Evolutionary conservation across 2,113 vertebrate genomes (phyloP), one percentile per base, ranked within the genome.

Genomic region (Stictonetta naevosa): DNA sequence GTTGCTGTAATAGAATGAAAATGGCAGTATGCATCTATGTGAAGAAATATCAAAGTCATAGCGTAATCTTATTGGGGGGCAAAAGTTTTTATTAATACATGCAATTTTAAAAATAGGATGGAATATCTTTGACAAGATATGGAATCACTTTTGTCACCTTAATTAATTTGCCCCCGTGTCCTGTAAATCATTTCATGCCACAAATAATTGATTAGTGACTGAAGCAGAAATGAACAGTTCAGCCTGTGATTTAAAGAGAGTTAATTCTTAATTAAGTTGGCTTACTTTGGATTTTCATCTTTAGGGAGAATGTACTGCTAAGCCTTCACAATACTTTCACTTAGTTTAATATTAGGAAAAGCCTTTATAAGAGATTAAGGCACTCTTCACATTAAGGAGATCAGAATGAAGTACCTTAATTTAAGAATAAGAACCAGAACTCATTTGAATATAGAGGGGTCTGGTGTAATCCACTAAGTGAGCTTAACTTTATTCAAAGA

Each of bases 231-330:
- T 84, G 94, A 96, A 82, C 93, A 95, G 84, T 91, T 89, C 56
- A 63, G 67, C 42, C 84, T 88, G 74, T 95, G 91, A 94, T 95
- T 96, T 97, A 89, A 93, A 95, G 74, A 71, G 93, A 96, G 95
- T 97, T 97, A 97, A 96, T 96, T 97, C 92, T 97, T 97, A 97
- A 97, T 97, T 97, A 96, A 96, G 77, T 95, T 96, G 94, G 80
- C 89, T 97, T 92, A 91, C 73, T 93, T 93, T 67, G 74, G 90
- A 92, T 97, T 97, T 97, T 96, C 64, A 83, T 96, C 92, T 96
- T 94, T 76, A 89, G 85, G 80, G 83, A 89, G 77, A 87, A 42
- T 4, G 83, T 83, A n/a, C 85, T 86, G 90, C 83, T 95, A 93
- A 95, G 91, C 80, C 81, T 96, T 95, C 92, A 75, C 81, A 83